These are phyloP conservation scores for Portevinia maculata DNA, from an alignment of 2,888 invertebrate species.

Conservation along the genomic window DNA sequence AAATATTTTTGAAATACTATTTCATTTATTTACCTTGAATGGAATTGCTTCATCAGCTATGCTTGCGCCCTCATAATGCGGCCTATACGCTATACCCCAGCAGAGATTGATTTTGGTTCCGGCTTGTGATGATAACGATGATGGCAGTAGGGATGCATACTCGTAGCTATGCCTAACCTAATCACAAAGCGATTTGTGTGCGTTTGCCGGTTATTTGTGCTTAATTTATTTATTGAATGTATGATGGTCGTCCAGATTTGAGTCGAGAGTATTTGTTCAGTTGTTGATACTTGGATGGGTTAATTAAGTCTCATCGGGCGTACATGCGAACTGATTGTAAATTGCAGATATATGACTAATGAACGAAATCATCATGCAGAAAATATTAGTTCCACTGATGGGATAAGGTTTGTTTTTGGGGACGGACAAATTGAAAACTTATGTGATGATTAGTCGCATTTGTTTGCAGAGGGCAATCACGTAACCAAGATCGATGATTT, in stretches of 20 bases:
- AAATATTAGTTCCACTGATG: slow-evolving; percentile 48
- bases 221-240: slow-evolving; percentile 42
- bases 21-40: slow-evolving; percentile 59
- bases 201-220: slow-evolving; percentile 59
- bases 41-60: slow-evolving; percentile 2
- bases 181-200: slow-evolving; percentile 59
- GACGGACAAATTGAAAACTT: slow-evolving; percentile 33
- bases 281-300: not conserved
- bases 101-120: slow-evolving; percentile 35
- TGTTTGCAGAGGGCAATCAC: slow-evolving; percentile 16
- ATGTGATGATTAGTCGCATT: slow-evolving; percentile 48
- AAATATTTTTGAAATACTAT: slow-evolving; percentile 55
- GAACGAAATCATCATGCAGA: slow-evolving; percentile 43
- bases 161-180: slow-evolving; percentile 16
- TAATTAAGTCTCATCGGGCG: slow-evolving; percentile 42
- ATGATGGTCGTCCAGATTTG: not conserved
- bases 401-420: slow-evolving; percentile 5
- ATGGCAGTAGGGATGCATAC: not conserved
- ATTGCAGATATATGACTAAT: slow-evolving; percentile 31
- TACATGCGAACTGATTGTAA: slow-evolving; percentile 6
- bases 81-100: not conserved
- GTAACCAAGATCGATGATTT: slow-evolving; percentile 44
- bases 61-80: not conserved
- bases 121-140: not conserved
- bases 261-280: not conserved